phyloP scores from a whole-genome alignment of 2,113 vertebrate species.

The Oplegnathus fasciatus region DNA sequence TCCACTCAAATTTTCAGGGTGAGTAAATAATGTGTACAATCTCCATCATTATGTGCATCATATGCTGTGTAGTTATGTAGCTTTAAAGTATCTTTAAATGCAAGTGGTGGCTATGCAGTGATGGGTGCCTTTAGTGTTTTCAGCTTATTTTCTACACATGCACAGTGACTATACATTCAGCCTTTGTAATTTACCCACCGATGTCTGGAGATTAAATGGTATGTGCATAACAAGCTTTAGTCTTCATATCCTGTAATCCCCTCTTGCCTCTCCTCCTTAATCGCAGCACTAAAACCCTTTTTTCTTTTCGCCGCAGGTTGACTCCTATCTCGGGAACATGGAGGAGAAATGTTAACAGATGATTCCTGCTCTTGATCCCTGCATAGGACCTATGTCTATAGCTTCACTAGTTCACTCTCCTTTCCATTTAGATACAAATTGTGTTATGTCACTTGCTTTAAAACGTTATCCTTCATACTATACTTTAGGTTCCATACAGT shows the following conservation, averaged over 20 bases:
- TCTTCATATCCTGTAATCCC: constrained; percentile 38
- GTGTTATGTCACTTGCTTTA: constrained; percentile 86
- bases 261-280: neutral
- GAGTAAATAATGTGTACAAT: constrained; percentile 9
- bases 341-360: constrained; percentile 67
- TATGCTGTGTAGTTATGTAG: neutral
- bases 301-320: constrained; percentile 81
- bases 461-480: constrained; percentile 75
- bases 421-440: constrained; percentile 85
- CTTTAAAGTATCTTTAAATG: neutral
- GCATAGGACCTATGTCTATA: constrained; percentile 88
- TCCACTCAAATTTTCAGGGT: constrained; percentile 81
- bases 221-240: constrained; percentile 40
- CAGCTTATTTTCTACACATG: neutral
- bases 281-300: neutral
- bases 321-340: constrained; percentile 87
- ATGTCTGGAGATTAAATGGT: constrained; percentile 22
- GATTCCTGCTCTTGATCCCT: constrained; percentile 85
- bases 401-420: constrained; percentile 87
- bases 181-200: neutral
- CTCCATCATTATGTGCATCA: neutral
- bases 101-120: neutral
- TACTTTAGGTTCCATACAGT: constrained; percentile 64
- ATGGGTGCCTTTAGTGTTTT: neutral
- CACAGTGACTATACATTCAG: neutral